A percentile compares a stretch with the other conserved stretches of the same genome.
phyloP scores from a whole-genome alignment of 2,888 invertebrate genomes.

The Taphrorychus bicolor region DNA sequence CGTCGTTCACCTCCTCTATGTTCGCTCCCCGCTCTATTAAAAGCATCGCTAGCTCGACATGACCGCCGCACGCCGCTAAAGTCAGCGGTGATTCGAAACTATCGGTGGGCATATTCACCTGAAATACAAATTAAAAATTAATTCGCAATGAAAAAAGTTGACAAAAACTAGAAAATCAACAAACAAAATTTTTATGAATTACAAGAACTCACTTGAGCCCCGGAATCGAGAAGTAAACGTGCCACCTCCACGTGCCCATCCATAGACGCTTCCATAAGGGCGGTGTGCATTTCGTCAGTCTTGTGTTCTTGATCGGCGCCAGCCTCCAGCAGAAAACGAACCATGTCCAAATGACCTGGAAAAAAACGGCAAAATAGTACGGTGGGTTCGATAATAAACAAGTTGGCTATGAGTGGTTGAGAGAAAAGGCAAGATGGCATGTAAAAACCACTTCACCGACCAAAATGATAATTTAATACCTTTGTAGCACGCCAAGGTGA shows the following conservation, averaged over 20 bases:
- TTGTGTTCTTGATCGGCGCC: conserved; percentile 98
- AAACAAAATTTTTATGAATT: neutral
- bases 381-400: too few species aligned
- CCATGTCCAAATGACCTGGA: conserved; percentile 68
- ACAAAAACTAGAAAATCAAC: neutral
- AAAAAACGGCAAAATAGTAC: too few species aligned
- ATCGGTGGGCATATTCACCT: conserved; percentile 97
- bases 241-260: conserved; percentile 99
- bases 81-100: conserved; percentile 99
- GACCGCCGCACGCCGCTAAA: conserved; percentile 97
- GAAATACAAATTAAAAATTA: conserved; percentile 9
- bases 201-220: conserved; percentile 80
- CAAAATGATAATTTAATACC: too few species aligned
- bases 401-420: too few species aligned
- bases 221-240: conserved; percentile 90
- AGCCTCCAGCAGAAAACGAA: conserved; percentile 91
- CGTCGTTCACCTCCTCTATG: conserved; percentile 99
- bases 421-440: too few species aligned
- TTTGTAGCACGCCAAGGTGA: conserved; percentile 82
- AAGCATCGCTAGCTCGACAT: conserved; percentile 95
- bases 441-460: too few species aligned
- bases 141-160: neutral
- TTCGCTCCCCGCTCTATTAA: conserved; percentile 97
- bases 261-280: conserved; percentile 99
- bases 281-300: conserved; percentile 99